Conservation (phyloP, 1,140 invertebrate species). For the Coelopa frigida region DNA sequence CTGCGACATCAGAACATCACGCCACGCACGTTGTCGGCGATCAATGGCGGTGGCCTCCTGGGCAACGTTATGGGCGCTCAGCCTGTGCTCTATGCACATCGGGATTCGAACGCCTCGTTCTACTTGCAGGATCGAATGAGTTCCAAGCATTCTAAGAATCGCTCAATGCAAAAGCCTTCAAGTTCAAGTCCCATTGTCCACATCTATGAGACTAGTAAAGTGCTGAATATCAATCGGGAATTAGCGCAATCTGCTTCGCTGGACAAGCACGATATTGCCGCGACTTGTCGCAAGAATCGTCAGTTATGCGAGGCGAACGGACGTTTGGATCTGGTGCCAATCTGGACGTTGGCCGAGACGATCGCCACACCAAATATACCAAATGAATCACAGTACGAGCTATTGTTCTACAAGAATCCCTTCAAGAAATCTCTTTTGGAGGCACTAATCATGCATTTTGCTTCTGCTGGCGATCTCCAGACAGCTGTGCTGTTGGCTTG, state of each 20-base stretch:
- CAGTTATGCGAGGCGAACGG: slow-evolving; percentile 62
- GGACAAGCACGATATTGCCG: slow-evolving; percentile 51
- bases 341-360: slow-evolving; percentile 74
- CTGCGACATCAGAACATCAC: slow-evolving; percentile 34
- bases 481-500: slow-evolving; percentile 89
- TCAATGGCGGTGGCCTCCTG: slow-evolving; percentile 46
- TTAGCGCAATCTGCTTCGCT: slow-evolving; percentile 79
- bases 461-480: slow-evolving; percentile 76
- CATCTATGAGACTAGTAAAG: slow-evolving; percentile 70
- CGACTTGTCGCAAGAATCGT: slow-evolving; percentile 72
- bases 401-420: slow-evolving; percentile 55
- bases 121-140: slow-evolving; percentile 74
- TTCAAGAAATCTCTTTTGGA: slow-evolving; percentile 79
- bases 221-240: slow-evolving; percentile 70
- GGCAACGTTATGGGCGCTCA: slow-evolving; percentile 52
- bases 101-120: slow-evolving; percentile 59
- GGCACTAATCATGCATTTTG: slow-evolving; percentile 76
- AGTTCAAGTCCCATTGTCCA: slow-evolving; percentile 53
- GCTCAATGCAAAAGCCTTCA: slow-evolving; percentile 12
- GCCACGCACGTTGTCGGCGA: slow-evolving; percentile 60
- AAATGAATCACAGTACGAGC: slow-evolving; percentile 31
- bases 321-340: slow-evolving; percentile 73
- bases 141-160: slow-evolving; percentile 32
- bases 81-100: slow-evolving; percentile 47
- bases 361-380: slow-evolving; percentile 54